A percentile compares a stretch with the other conserved stretches of the same genome.
These are phyloP conservation scores for Lypha dubia DNA, from an alignment of 2,888 invertebrate species.

Conservation along the genomic window DNA sequence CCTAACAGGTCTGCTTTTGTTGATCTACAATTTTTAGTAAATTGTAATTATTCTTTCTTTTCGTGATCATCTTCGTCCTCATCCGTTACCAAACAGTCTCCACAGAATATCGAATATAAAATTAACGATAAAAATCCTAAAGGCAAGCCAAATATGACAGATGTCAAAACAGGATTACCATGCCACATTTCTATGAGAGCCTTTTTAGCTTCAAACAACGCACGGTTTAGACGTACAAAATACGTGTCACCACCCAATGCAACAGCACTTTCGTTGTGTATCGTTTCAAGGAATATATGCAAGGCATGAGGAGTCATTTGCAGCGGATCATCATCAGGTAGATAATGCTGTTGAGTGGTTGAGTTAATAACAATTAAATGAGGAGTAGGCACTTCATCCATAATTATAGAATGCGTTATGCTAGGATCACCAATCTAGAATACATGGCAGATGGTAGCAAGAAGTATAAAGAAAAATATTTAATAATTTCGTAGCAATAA, in stretches of 20 bases:
- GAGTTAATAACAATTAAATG: constrained; percentile 95
- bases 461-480: not conserved
- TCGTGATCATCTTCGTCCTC: constrained; percentile 86
- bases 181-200: constrained; percentile 93
- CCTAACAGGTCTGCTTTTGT: constrained; percentile 58
- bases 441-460: constrained; percentile 18
- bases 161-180: constrained; percentile 96
- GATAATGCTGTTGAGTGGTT: constrained; percentile 95
- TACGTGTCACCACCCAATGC: constrained; percentile 94
- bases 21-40: constrained; percentile 31
- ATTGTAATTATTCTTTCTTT: constrained; percentile 83
- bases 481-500: too few species aligned
- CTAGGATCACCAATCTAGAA: constrained; percentile 90
- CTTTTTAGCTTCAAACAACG: constrained; percentile 92
- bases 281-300: constrained; percentile 82
- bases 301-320: constrained; percentile 89
- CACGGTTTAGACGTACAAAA: constrained; percentile 89
- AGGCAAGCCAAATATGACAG: constrained; percentile 96
- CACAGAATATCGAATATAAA: constrained; percentile 97
- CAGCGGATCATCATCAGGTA: constrained; percentile 92
- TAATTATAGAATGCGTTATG: constrained; percentile 96
- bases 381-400: constrained; percentile 92
- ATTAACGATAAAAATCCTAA: constrained; percentile 96
- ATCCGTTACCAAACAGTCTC: constrained; percentile 96
- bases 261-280: constrained; percentile 90